phyloP scores from a whole-genome alignment of 1,140 invertebrate species.

The Sitobion miscanthi region DNA sequence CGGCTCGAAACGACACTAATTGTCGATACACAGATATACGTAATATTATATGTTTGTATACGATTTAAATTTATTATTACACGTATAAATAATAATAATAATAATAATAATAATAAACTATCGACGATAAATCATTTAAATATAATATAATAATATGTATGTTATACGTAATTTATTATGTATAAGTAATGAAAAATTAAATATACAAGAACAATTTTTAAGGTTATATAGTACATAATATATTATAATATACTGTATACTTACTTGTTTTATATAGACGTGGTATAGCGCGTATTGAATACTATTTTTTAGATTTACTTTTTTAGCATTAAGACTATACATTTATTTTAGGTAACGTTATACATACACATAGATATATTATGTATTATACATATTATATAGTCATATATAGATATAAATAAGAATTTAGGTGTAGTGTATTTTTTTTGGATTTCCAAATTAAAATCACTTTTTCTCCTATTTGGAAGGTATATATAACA shows the following conservation, averaged over 20 bases:
- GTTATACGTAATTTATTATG: constrained; percentile 6
- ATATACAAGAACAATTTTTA: background rate
- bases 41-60: constrained; percentile 44
- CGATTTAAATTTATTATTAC: constrained; percentile 22
- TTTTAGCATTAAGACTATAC: background rate
- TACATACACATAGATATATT: background rate
- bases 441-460: background rate
- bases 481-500: background rate
- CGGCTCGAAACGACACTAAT: background rate
- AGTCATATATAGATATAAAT: background rate
- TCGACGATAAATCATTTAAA: constrained; percentile 14
- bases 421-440: background rate
- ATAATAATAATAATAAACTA: background rate
- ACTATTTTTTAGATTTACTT: constrained; percentile 24
- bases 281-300: background rate
- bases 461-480: background rate
- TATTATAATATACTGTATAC: background rate
- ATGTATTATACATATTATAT: background rate
- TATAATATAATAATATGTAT: background rate
- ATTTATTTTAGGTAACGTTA: background rate
- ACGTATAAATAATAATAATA: background rate
- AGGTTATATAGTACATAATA: background rate
- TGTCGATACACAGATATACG: background rate
- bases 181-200: background rate
- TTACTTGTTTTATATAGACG: background rate